These are phyloP conservation scores for Cheilosia variabilis DNA, from an alignment of 2,888 invertebrate species.

Conservation along the genomic window DNA sequence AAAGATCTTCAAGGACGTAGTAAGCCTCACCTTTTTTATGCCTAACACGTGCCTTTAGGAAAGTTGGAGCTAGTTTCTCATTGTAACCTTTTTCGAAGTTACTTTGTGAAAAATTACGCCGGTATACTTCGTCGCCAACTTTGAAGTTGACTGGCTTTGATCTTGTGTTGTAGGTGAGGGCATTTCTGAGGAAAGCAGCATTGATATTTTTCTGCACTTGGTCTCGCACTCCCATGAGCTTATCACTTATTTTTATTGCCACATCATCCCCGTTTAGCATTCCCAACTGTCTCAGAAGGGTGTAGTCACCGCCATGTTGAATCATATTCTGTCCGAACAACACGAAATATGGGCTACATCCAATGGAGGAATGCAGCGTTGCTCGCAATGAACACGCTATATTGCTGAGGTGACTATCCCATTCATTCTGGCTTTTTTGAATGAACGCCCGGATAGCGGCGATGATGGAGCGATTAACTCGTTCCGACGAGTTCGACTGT, in stretches of 20 bases:
- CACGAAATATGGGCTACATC: conserved; percentile 55
- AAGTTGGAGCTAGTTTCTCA: conserved; percentile 48
- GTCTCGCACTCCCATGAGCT: not conserved
- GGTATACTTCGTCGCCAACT: conserved; percentile 29
- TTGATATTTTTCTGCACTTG: conserved; percentile 8
- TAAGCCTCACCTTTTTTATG: conserved; percentile 10
- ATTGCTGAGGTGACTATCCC: conserved; percentile 56
- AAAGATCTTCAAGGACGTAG: conserved; percentile 42
- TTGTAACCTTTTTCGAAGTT: conserved; percentile 33
- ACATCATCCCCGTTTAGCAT: conserved; percentile 1
- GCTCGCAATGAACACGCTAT: conserved; percentile 23
- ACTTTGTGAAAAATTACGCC: conserved; percentile 55
- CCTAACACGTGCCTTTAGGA: conserved; percentile 38
- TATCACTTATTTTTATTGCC: not conserved
- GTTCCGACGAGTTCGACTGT: conserved; percentile 54
- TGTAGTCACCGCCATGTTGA: not conserved
- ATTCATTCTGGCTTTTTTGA: conserved; percentile 50
- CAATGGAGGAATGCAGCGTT: conserved; percentile 39
- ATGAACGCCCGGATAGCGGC: conserved; percentile 52
- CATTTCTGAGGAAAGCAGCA: conserved; percentile 16
- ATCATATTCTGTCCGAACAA: conserved; percentile 66
- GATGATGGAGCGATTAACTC: conserved; percentile 57
- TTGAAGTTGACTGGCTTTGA: conserved; percentile 15
- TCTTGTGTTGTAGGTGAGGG: conserved; percentile 24
- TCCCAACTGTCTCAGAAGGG: conserved; percentile 25